phyloP scores from a whole-genome alignment of 2,113 vertebrate species.

The Procapra przewalskii region DNA sequence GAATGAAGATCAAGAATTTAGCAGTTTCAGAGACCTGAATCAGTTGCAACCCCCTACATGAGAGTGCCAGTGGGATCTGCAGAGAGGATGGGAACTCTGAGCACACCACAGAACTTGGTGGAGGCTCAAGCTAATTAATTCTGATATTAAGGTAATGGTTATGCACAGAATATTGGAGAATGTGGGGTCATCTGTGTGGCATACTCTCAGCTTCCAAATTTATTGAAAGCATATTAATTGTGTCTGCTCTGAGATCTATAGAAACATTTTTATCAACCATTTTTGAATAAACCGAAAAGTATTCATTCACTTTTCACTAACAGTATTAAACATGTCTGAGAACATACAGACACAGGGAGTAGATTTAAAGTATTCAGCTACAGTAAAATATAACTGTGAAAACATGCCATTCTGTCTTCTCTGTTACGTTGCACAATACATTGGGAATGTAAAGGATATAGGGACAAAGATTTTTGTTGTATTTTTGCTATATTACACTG shows the following conservation, averaged over 20 bases:
- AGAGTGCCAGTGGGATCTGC: too few relatives aligned
- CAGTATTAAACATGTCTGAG: not conserved
- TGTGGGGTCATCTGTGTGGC: not conserved
- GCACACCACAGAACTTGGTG: too few relatives aligned
- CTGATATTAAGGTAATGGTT: not conserved
- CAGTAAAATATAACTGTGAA: not conserved
- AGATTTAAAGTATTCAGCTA: not conserved
- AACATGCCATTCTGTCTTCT: not conserved
- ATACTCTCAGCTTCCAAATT: not conserved
- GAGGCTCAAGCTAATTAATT: not conserved
- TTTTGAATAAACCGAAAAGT: not conserved
- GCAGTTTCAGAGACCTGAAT: not conserved
- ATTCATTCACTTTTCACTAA: not conserved
- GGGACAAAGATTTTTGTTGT: not conserved
- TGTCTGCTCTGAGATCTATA: not conserved
- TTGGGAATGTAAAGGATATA: not conserved
- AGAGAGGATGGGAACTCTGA: fast-evolving
- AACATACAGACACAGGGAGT: not conserved
- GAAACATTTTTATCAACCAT: not conserved
- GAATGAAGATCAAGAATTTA: not conserved
- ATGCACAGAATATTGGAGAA: not conserved
- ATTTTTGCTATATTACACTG: not conserved
- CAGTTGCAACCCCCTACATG: not conserved
- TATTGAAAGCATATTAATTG: not conserved
- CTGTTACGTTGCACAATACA: not conserved